Evolutionary conservation across 2,113 vertebrate species (phyloP).

Genomic region (Heloderma charlesbogerti): DNA sequence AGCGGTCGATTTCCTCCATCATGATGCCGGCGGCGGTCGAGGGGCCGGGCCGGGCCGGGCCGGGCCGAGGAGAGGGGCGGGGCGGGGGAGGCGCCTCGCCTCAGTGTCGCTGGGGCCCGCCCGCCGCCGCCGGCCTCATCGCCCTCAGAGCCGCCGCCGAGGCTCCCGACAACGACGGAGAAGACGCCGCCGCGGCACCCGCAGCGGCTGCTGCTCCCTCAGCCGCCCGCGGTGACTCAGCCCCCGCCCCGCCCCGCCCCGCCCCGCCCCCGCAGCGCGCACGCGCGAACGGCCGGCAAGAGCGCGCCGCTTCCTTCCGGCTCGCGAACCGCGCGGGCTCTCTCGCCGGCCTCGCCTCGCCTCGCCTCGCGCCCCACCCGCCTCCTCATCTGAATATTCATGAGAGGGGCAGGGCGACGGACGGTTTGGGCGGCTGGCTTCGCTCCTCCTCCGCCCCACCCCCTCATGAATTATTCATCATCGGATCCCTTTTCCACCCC

Average conservation of each 20-base stretch:
- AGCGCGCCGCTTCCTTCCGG: conserved; percentile 23
- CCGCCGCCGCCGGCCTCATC: conserved; percentile 38
- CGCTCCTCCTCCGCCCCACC: not conserved
- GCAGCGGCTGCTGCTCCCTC: conserved; percentile 64
- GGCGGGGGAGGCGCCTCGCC: not conserved
- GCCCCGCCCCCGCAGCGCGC: conserved; percentile 54
- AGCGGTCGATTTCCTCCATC: conserved; percentile 97
- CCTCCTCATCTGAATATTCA: not conserved
- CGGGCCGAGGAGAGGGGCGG: too few relatives aligned
- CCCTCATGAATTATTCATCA: not conserved
- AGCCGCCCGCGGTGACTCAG: conserved; percentile 67
- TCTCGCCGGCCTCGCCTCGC: not conserved
- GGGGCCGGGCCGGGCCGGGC: conserved; percentile 32
- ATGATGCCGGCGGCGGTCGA: conserved; percentile 78
- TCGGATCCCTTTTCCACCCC: accelerated
- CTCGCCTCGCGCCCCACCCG: conserved; percentile 8
- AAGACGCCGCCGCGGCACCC: conserved; percentile 66
- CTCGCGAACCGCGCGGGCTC: accelerated
- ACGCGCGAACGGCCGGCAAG: conserved; percentile 12
- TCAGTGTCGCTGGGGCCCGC: conserved; percentile 60
- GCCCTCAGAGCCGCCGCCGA: not conserved
- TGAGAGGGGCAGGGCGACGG: not conserved
- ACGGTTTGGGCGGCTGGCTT: not conserved
- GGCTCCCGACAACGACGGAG: too few relatives aligned
- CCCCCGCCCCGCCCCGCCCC: conserved; percentile 70